Evolutionary conservation across 1,140 invertebrate species (phyloP), one percentile per base, ranked within the genome.

Genomic region (Cotesia glomerata): DNA sequence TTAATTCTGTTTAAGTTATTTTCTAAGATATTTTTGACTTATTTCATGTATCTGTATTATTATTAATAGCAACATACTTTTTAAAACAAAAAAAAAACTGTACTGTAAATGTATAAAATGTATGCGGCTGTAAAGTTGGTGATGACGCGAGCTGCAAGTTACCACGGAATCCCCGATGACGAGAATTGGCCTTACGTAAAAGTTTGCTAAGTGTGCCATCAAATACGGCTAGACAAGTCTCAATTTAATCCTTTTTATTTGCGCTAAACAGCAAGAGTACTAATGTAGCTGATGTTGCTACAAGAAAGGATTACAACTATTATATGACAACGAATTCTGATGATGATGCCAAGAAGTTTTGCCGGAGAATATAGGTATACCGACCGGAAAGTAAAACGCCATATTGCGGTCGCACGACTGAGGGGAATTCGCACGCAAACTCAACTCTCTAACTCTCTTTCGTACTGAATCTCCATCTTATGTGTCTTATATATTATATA

Each of bases 341-440:
- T 45, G 39, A 45, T 45, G 39, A 45, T 0, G 8, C 39, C 39
- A 45, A 4, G 18, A 54, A 35, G 8, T 14, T 39, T 16, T 14
- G 18, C 16, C 11, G 34, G 58, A 9, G n/a, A 45, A 69, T 36
- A 58, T 5, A 14, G 26, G 3, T 26, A 26, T 26, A 26, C 26
- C 13, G 16, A 71, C 26, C 59, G 69, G 69, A 71, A 70, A 71
- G 69, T 51, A 63, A 69, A 61, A 69, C 18, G 68, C 36, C 26
- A 63, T 63, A 71, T 63, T 71, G 69, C 69, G 39, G 69, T 71
- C 69, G 59, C 59, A 56, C 45, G 59, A 39, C 59, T 62, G 39
- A 5, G n/a, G 45, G 49, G 69, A 71, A 71, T 71, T 71, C 59
- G 39, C 39, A 70, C 68, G 68, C 68, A 70, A 62, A 26, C 49